Evolutionary conservation across 2,888 invertebrate genomes (phyloP).

Genomic region (Acanthococcus lagerstroemiae): DNA sequence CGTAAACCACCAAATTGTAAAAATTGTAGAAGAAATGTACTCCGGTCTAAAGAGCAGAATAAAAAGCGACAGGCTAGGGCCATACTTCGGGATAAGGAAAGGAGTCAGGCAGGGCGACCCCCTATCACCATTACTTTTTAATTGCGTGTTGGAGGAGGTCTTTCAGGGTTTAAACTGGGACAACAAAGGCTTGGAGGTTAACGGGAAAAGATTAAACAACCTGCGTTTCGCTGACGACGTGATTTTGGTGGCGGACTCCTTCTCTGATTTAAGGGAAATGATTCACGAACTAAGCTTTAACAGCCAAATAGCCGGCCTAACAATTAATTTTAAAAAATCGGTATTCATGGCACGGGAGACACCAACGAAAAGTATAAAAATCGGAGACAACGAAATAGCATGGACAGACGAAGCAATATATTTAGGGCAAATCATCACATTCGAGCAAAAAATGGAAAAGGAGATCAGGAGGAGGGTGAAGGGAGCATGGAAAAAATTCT

Average conservation of each 20-base stretch:
- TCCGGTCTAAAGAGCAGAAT: background rate
- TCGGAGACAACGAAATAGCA: background rate
- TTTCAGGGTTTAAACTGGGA: slow-evolving; percentile 1
- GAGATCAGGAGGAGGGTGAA: background rate
- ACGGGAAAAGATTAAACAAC: slow-evolving; percentile 11
- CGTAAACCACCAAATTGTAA: background rate
- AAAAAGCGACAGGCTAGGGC: background rate
- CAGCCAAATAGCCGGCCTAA: background rate
- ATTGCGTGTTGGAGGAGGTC: slow-evolving; percentile 1
- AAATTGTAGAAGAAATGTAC: background rate
- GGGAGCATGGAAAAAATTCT: background rate
- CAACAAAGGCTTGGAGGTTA: background rate
- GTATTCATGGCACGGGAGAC: background rate
- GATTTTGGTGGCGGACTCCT: background rate
- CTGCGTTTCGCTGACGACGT: slow-evolving; percentile 13
- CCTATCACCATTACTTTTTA: too few relatives aligned
- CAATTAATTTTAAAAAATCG: slow-evolving; percentile 1
- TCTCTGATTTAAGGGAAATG: slow-evolving; percentile 1
- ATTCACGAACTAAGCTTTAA: background rate
- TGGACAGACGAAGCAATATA: background rate
- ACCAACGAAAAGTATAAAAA: background rate
- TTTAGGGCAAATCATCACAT: background rate
- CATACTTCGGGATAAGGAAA: background rate
- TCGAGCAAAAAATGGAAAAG: background rate
- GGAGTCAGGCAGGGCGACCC: too few relatives aligned